Percentiles rank a stretch among this genome's conserved stretches.
Conservation (phyloP, 2,797 vertebrate species). For the Lepus oiostolus region DNA sequence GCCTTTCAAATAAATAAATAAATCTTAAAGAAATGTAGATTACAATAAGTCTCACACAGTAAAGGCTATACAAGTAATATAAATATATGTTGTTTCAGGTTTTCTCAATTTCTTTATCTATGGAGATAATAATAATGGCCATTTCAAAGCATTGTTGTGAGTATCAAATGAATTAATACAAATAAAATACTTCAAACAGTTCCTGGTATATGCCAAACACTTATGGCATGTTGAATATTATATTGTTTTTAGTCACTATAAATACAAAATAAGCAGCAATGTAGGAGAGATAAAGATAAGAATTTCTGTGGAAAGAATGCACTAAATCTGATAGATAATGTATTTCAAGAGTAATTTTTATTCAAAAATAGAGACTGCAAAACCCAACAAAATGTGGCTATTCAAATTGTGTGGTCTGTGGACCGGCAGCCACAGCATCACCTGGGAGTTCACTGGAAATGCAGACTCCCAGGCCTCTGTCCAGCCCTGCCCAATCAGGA, state of each 20-base stretch:
- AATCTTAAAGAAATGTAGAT: background rate
- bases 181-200: background rate
- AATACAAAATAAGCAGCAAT: constrained; percentile 13
- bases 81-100: background rate
- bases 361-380: background rate
- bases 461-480: background rate
- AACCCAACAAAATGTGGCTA: background rate
- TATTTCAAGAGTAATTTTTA: background rate
- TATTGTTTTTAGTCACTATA: background rate
- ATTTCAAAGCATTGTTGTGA: background rate
- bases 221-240: background rate
- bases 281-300: background rate
- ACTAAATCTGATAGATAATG: background rate
- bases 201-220: background rate
- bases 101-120: background rate
- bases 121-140: background rate
- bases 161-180: background rate
- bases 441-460: background rate
- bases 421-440: background rate
- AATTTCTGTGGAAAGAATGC: background rate
- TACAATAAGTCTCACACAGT: background rate
- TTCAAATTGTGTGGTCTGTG: background rate
- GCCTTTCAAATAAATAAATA: too few species aligned
- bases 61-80: background rate
- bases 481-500: background rate